Evolutionary conservation across 2,888 invertebrate genomes (phyloP).

Genomic region (Adelognathus sp.): DNA sequence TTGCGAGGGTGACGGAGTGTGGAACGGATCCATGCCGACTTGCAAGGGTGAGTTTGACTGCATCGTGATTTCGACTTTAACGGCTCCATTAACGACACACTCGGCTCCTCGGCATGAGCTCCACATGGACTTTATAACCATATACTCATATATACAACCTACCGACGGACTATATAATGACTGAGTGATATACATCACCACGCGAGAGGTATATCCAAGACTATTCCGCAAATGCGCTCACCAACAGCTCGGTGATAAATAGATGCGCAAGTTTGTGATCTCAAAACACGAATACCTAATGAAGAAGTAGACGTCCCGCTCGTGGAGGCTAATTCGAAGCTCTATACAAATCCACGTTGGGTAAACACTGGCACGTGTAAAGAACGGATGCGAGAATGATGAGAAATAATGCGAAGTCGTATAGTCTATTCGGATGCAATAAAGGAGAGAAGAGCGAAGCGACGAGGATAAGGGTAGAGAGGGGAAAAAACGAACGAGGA

Average conservation of each 20-base stretch:
- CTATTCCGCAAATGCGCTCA: constrained; percentile 8
- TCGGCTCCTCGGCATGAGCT: background rate
- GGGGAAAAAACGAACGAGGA: background rate
- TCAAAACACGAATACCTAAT: background rate
- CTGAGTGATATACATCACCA: constrained; percentile 30
- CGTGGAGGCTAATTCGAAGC: background rate
- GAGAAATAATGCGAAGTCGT: constrained; percentile 14
- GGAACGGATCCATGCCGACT: constrained; percentile 90
- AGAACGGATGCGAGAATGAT: constrained; percentile 18
- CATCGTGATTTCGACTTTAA: constrained; percentile 27
- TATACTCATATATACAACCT: background rate
- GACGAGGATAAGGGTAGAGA: background rate
- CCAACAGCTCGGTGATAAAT: constrained; percentile 18
- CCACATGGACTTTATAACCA: background rate
- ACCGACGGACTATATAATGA: background rate
- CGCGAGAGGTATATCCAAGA: background rate
- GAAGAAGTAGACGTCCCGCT: background rate
- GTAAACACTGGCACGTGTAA: background rate
- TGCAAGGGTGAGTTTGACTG: constrained; percentile 85
- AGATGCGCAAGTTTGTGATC: constrained; percentile 17
- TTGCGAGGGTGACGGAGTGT: constrained; percentile 90
- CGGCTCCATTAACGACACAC: constrained; percentile 36
- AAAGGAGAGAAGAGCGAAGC: background rate
- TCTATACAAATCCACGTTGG: background rate
- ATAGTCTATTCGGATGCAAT: constrained; percentile 16